Evolutionary conservation across 2,113 vertebrate species (phyloP).

Genomic region (Muscicapa adusta): DNA sequence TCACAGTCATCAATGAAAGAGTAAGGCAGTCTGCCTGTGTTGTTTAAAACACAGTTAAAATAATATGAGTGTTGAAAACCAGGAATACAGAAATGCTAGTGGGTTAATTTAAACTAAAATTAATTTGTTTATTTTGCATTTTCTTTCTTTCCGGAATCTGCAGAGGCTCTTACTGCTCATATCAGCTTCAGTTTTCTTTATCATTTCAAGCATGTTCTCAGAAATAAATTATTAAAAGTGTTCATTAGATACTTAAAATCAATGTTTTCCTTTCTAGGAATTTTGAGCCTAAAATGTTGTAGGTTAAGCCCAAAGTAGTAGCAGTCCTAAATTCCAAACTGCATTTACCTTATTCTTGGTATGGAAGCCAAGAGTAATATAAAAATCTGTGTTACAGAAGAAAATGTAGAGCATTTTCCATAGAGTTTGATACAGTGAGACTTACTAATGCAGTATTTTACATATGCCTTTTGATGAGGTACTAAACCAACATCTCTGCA

Average conservation of each 20-base stretch:
- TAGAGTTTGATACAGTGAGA: not conserved
- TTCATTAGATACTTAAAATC: not conserved
- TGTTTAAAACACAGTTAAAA: not conserved
- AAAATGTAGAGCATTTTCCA: not conserved
- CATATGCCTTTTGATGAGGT: not conserved
- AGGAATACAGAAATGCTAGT: not conserved
- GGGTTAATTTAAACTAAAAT: not conserved
- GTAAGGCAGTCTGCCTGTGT: conserved; percentile 54
- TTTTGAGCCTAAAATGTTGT: not conserved
- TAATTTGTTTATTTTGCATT: not conserved
- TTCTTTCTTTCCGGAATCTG: not conserved
- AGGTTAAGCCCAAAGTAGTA: not conserved
- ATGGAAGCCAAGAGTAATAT: not conserved
- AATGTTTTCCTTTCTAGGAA: not conserved
- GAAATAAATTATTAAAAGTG: not conserved
- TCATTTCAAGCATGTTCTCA: not conserved
- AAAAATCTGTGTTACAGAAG: not conserved
- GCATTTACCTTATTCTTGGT: not conserved
- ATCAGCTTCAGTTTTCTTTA: not conserved
- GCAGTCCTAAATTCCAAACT: not conserved
- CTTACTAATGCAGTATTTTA: not conserved
- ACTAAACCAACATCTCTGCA: not conserved
- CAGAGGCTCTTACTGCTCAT: not conserved
- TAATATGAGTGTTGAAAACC: not conserved
- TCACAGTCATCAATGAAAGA: conserved; percentile 92